Base-by-base conservation (phyloP, 53 echinoderm and acorn worm genomes). In the Patiria pectinifera region DNA sequence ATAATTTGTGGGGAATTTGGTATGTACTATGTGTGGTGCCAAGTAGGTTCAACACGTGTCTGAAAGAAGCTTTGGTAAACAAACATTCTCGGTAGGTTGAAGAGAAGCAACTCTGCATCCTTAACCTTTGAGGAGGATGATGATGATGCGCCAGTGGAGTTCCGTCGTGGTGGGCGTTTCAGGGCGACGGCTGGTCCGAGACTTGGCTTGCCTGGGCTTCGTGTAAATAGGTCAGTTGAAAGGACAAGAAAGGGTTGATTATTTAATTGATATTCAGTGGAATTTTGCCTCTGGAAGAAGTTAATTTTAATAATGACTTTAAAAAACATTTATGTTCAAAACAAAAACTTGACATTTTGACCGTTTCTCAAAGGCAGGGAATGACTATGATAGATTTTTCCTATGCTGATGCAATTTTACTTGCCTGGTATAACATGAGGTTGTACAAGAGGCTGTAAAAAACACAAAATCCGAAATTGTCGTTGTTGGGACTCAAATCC, bases 101-200 rank as follows among this genome's bases (percentile, higher is more conserved):
- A 94, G 83, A 87, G 99, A 24, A 97, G 97, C 71, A 96, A 96
- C 22, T 99, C 99, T 23, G 99, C 96, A 0, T 91, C 95, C 48
- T 92, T 82, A 87, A 96, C 91, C 81, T 91, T 87, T 7, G 93
- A 93, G 47, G 96, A 96, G 59, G 99, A 99, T 5, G 99, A 99
- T 69, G 95, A 97, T 3, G 94, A 96, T 43, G 62, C 87, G 14
- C 93, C 94, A 22, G 89, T 97, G 76, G 99, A 94, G 66, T 99
- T 99, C 92, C 93, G 94, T 10, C 87, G 99, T 47, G 97, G 97
- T 58, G 93, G 94, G 46, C 93, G 99, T 2, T 92, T 97, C 16
- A 80, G 99, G 77, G 96, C 97, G 8, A 99, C 99, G 2, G 99
- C 99, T 1, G 97, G 97, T 63, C 95, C 99, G 25, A 91, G 99